phyloP scores from a whole-genome alignment of 2,888 invertebrate genomes.

The Caenorhabditis panamensis region DNA sequence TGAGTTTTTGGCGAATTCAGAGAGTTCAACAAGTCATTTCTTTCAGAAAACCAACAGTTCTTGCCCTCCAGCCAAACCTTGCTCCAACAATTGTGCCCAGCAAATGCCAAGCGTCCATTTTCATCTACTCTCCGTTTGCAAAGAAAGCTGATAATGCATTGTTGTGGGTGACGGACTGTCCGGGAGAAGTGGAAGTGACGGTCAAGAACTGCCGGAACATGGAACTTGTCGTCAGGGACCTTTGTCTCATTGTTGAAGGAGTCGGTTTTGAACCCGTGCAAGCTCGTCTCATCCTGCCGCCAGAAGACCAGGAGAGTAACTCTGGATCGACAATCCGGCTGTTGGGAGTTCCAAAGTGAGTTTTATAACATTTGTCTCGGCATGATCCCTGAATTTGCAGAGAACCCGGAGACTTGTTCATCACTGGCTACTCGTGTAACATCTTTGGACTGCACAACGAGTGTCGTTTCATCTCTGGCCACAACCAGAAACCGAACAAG shows the following conservation, averaged over 20 bases:
- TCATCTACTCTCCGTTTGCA: slow-evolving; percentile 80
- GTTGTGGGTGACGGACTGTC: slow-evolving; percentile 77
- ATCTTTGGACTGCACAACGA: slow-evolving; percentile 77
- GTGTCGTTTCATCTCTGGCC: slow-evolving; percentile 64
- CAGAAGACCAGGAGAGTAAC: slow-evolving; percentile 57
- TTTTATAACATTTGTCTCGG: neutral
- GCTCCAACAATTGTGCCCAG: slow-evolving; percentile 74
- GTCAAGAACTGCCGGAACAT: slow-evolving; percentile 64
- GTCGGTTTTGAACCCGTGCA: slow-evolving; percentile 77
- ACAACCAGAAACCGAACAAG: slow-evolving; percentile 40
- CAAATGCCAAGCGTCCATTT: slow-evolving; percentile 68
- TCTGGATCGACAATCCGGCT: slow-evolving; percentile 69
- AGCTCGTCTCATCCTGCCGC: slow-evolving; percentile 75
- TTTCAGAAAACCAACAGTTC: slow-evolving; percentile 73
- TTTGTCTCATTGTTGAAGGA: slow-evolving; percentile 75
- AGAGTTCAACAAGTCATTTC: too few species aligned
- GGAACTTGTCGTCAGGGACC: slow-evolving; percentile 70
- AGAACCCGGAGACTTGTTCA: slow-evolving; percentile 72
- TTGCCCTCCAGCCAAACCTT: slow-evolving; percentile 73
- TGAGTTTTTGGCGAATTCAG: slow-evolving; percentile 59
- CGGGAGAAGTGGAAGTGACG: slow-evolving; percentile 63
- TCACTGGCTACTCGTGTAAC: slow-evolving; percentile 78
- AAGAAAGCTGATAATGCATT: slow-evolving; percentile 61
- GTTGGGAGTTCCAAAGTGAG: slow-evolving; percentile 71
- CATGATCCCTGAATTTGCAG: slow-evolving; percentile 53